phyloP scores from a whole-genome alignment of 2,113 vertebrate species.

The Hucho hucho region DNA sequence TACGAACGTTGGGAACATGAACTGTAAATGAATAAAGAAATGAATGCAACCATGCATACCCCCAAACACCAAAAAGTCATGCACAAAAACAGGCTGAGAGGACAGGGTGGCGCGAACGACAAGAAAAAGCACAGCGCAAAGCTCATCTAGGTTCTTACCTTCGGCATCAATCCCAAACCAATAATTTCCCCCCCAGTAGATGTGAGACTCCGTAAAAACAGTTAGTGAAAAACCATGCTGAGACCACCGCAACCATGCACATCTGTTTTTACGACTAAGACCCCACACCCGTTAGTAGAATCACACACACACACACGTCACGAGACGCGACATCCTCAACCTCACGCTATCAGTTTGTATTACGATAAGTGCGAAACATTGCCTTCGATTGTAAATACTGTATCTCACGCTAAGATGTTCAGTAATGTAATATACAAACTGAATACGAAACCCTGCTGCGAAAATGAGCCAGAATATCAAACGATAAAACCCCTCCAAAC shows the following conservation, averaged over 20 bases:
- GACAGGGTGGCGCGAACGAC: conserved; percentile 29
- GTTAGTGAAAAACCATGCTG: conserved; percentile 81
- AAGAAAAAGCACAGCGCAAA: conserved; percentile 75
- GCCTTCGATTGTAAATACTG: too few species aligned
- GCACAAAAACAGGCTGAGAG: conserved; percentile 40
- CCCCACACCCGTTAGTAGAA: conserved; percentile 62
- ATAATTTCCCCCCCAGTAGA: conserved; percentile 80
- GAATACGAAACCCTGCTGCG: neutral
- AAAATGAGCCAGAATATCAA: too few species aligned
- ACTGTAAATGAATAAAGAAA: conserved; percentile 16
- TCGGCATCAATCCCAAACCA: conserved; percentile 47
- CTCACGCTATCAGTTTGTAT: neutral
- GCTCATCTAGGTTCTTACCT: conserved; percentile 56
- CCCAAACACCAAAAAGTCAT: conserved; percentile 48
- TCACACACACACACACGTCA: neutral
- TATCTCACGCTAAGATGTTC: neutral
- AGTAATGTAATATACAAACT: neutral
- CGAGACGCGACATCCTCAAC: conserved; percentile 3
- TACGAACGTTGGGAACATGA: conserved; percentile 6
- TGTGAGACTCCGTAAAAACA: conserved; percentile 88
- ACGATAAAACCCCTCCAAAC: too few species aligned
- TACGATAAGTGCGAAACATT: neutral
- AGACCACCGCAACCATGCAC: conserved; percentile 69
- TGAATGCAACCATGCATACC: conserved; percentile 65
- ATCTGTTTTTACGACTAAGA: conserved; percentile 46